Conservation (phyloP, 2,888 invertebrate species). For the Perizoma affinitatum region DNA sequence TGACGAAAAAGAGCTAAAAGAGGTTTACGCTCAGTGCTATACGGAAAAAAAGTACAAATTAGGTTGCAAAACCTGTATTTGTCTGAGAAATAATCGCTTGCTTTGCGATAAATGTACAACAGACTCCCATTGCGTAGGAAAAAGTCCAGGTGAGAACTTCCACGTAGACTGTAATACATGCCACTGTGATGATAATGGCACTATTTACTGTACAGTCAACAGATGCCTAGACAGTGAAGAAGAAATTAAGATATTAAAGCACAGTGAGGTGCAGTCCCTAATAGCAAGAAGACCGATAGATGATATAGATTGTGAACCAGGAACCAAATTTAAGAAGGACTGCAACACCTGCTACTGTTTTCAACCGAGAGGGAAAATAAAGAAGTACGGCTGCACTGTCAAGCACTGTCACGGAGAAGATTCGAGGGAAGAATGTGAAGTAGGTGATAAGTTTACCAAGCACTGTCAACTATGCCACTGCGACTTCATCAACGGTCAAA, state of each 20-base stretch:
- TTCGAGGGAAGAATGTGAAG: conserved; percentile 46
- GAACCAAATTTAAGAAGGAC: conserved; percentile 54
- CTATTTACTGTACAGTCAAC: conserved; percentile 71
- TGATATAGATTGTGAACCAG: conserved; percentile 53
- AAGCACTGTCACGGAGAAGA: conserved; percentile 46
- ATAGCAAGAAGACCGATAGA: conserved; percentile 37
- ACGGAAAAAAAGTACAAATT: conserved; percentile 66
- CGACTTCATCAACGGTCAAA: conserved; percentile 36
- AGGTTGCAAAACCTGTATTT: conserved; percentile 81
- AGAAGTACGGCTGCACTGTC: conserved; percentile 70
- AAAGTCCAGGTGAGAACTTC: conserved; percentile 60
- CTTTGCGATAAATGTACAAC: conserved; percentile 67
- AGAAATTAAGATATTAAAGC: conserved; percentile 16
- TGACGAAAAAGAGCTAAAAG: conserved; percentile 35
- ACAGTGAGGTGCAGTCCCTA: conserved; percentile 16
- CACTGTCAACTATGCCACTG: conserved; percentile 65
- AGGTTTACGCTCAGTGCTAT: conserved; percentile 67
- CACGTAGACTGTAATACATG: conserved; percentile 81
- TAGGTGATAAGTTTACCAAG: conserved; percentile 50
- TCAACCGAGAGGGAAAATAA: conserved; percentile 46
- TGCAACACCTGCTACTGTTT: conserved; percentile 69
- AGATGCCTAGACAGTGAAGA: conserved; percentile 50
- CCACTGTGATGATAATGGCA: conserved; percentile 69
- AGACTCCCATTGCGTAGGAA: conserved; percentile 46
- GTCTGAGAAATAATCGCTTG: conserved; percentile 75